A percentile compares a stretch with the other conserved stretches of the same genome.
Evolutionary conservation across 2,888 invertebrate genomes (phyloP).

Genomic region (Agonopterix subpropinquella): DNA sequence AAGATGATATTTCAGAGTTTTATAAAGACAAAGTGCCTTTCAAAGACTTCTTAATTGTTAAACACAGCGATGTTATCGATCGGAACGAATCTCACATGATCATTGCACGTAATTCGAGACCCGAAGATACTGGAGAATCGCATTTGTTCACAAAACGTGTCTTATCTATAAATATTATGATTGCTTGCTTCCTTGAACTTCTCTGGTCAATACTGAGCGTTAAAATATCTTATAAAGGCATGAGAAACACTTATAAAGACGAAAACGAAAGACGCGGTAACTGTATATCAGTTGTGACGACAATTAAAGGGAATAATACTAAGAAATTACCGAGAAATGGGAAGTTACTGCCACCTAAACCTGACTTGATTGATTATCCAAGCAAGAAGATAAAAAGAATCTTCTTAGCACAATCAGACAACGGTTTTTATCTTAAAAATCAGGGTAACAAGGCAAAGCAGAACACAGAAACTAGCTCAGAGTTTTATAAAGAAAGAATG

Average conservation of each 20-base stretch:
- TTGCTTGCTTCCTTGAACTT: constrained; percentile 74
- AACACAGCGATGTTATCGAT: constrained; percentile 46
- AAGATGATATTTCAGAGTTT: constrained; percentile 50
- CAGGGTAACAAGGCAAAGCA: constrained; percentile 64
- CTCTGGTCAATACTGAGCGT: constrained; percentile 78
- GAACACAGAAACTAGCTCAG: constrained; percentile 59
- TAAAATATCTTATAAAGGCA: constrained; percentile 77
- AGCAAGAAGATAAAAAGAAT: constrained; percentile 71
- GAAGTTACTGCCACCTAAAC: constrained; percentile 59
- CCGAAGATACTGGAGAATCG: constrained; percentile 31
- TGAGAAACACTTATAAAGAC: constrained; percentile 76
- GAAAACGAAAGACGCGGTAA: constrained; percentile 60
- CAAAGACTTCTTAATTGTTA: constrained; percentile 50
- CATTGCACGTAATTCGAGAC: constrained; percentile 31
- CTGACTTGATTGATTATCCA: constrained; percentile 72
- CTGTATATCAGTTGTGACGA: constrained; percentile 70
- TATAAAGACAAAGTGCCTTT: constrained; percentile 60
- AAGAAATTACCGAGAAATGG: constrained; percentile 53
- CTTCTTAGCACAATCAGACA: constrained; percentile 59
- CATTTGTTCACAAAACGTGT: constrained; percentile 60
- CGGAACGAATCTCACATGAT: constrained; percentile 58
- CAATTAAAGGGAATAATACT: constrained; percentile 71
- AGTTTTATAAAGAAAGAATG: constrained; percentile 65
- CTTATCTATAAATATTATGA: constrained; percentile 75
- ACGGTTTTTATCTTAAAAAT: constrained; percentile 59